Evolutionary conservation across 2,888 invertebrate genomes (phyloP).

Genomic region (Netelia virgata): DNA sequence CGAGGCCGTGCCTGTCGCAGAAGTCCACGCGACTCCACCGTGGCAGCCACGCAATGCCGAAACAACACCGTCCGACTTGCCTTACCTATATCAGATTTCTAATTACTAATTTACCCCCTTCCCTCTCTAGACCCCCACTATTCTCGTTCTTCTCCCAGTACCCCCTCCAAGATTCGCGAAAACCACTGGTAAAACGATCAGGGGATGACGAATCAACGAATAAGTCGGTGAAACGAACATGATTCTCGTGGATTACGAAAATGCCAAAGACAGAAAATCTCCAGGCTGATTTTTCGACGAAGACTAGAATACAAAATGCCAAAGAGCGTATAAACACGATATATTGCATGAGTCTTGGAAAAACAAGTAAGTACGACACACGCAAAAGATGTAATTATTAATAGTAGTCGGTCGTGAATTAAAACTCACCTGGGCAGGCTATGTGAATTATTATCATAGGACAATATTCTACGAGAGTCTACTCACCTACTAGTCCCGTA

Average conservation of each 20-base stretch:
- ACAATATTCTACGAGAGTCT: background rate
- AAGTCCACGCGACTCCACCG: constrained; percentile 82
- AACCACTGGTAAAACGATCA: background rate
- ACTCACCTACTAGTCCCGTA: constrained; percentile 54
- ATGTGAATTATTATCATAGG: background rate
- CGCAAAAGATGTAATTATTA: background rate
- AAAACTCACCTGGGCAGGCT: background rate
- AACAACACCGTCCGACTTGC: constrained; percentile 81
- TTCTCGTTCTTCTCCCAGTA: background rate
- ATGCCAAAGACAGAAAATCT: background rate
- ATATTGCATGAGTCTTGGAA: background rate
- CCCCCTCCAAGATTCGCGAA: constrained; percentile 20
- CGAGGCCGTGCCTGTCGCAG: constrained; percentile 85
- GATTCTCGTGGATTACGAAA: background rate
- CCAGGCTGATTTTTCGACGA: background rate
- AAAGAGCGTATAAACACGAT: background rate
- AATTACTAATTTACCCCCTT: constrained; percentile 83
- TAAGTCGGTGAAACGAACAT: constrained; percentile 1
- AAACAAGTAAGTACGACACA: background rate
- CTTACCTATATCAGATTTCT: constrained; percentile 83
- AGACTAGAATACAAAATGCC: background rate
- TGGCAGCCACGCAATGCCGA: constrained; percentile 83
- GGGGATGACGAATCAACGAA: background rate
- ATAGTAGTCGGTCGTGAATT: background rate
- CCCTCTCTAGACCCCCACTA: constrained; percentile 31